These are phyloP conservation scores for Drosophila bifasciata DNA, from an alignment of 1,140 invertebrate genomes.

Conservation along the genomic window DNA sequence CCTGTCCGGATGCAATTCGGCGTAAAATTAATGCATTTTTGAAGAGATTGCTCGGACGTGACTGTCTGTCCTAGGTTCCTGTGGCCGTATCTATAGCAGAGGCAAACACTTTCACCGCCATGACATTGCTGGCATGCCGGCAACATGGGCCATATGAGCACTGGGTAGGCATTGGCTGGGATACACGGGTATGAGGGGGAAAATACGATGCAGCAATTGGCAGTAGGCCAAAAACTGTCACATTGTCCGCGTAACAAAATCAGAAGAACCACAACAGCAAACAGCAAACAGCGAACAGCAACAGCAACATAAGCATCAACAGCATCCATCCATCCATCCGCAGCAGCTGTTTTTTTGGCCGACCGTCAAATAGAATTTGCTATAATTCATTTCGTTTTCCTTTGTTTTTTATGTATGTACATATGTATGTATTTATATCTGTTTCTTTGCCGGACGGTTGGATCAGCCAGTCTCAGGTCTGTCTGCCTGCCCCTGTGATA, in stretches of 20 bases:
- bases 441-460: constrained; percentile 5
- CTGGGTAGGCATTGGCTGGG: too few species aligned
- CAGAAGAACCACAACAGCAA: constrained; percentile 14
- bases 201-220: constrained; percentile 41
- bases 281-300: constrained; percentile 16
- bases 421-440: constrained; percentile 49
- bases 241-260: constrained; percentile 23
- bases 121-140: constrained; percentile 69
- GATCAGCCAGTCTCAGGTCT: constrained; percentile 21
- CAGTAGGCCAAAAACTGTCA: constrained; percentile 46
- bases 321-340: background rate
- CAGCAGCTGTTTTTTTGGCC: constrained; percentile 56
- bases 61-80: too few species aligned
- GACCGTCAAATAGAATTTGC: constrained; percentile 39
- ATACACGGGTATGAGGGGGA: too few species aligned
- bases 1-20: constrained; percentile 50
- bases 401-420: constrained; percentile 54
- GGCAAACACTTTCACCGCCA: constrained; percentile 68
- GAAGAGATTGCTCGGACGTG: constrained; percentile 25
- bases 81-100: background rate
- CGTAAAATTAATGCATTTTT: constrained; percentile 65
- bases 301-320: constrained; percentile 7
- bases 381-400: constrained; percentile 43
- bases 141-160: too few species aligned
- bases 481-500: constrained; percentile 56